phyloP scores from a whole-genome alignment of 2,113 vertebrate genomes.

The Labrus mixtus region DNA sequence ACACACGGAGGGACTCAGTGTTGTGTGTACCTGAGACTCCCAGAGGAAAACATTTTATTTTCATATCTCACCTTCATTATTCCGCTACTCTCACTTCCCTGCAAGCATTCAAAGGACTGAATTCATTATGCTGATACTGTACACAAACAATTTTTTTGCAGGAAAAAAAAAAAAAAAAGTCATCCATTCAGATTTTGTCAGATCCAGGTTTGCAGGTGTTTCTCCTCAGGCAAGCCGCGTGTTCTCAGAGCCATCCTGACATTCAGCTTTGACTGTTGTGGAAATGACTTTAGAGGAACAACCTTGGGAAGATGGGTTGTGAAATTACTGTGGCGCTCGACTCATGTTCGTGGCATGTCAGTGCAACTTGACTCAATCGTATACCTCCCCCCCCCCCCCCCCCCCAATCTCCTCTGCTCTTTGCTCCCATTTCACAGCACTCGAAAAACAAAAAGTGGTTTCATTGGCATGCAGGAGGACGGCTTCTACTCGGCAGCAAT shows the following conservation, averaged over 20 bases:
- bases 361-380: slow-evolving; percentile 10
- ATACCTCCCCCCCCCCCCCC: neutral
- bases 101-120: slow-evolving; percentile 30
- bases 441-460: slow-evolving; percentile 6
- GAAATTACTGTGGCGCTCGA: slow-evolving; percentile 39
- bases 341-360: slow-evolving; percentile 44
- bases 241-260: slow-evolving; percentile 8
- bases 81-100: slow-evolving; percentile 29
- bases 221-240: neutral
- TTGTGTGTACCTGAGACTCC: slow-evolving; percentile 35
- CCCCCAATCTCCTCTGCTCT: slow-evolving; percentile 20
- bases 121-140: slow-evolving; percentile 50
- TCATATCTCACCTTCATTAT: slow-evolving; percentile 58
- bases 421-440: slow-evolving; percentile 12
- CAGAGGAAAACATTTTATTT: slow-evolving; percentile 47
- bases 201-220: slow-evolving; percentile 23
- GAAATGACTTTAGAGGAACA: slow-evolving; percentile 34
- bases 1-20: slow-evolving; percentile 4
- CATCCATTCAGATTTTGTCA: slow-evolving; percentile 15
- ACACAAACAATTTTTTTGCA: slow-evolving; percentile 24
- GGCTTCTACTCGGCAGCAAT: slow-evolving; percentile 42
- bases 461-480: slow-evolving; percentile 48
- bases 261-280: slow-evolving; percentile 8
- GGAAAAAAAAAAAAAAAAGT: neutral
- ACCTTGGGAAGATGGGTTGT: slow-evolving; percentile 46